phyloP scores from a whole-genome alignment of 2,797 vertebrate species.

The Mormyrus hasselquistii region DNA sequence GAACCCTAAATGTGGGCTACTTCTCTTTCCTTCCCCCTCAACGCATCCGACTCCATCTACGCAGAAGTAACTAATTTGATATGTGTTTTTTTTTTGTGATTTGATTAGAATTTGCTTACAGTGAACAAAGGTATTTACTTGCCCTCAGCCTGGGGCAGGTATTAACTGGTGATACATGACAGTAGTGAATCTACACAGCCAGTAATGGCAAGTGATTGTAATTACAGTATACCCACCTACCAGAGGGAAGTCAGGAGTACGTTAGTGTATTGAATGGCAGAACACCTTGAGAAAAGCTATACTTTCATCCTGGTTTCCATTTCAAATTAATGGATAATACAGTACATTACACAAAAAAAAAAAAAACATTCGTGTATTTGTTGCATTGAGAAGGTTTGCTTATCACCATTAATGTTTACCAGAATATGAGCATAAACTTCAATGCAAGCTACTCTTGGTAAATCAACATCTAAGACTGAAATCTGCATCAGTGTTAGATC shows the following conservation, averaged over 20 bases:
- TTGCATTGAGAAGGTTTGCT: not conserved
- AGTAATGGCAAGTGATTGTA: not conserved
- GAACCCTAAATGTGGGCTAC: not conserved
- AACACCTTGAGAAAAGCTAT: not conserved
- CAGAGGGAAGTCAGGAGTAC: not conserved
- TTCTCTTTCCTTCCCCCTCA: not conserved
- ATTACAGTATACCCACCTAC: not conserved
- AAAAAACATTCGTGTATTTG: not conserved
- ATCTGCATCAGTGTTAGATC: not conserved
- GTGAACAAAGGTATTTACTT: not conserved
- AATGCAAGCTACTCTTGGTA: not conserved
- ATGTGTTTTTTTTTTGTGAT: not conserved
- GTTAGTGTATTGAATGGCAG: not conserved
- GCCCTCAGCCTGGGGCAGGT: not conserved
- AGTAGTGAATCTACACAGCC: not conserved
- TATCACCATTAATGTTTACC: not conserved
- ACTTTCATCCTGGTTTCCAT: not conserved
- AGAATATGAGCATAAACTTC: not conserved
- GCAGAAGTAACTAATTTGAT: not conserved
- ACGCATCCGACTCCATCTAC: not conserved
- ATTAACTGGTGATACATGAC: not conserved
- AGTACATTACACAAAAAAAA: not conserved
- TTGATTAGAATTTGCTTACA: slow-evolving; percentile 5
- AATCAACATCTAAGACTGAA: not conserved
- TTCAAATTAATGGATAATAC: not conserved